These are phyloP conservation scores for Hyles euphorbiae DNA, from an alignment of 1,140 invertebrate genomes.

Conservation along the genomic window DNA sequence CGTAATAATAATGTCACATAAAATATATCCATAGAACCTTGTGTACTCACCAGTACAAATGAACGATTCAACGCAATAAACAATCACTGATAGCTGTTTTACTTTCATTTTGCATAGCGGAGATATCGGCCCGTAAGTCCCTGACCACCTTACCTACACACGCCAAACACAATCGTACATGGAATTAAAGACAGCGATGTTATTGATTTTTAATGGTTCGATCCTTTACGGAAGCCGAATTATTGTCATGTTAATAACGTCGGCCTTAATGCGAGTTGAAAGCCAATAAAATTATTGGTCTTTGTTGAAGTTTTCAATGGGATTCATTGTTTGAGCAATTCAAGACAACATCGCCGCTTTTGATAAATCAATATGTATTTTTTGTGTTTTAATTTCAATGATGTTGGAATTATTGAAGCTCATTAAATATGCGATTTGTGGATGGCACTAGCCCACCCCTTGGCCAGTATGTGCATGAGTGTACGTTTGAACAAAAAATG, in stretches of 20 bases:
- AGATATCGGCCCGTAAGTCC: conserved; percentile 39
- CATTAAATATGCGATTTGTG: too few species aligned
- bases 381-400: too few species aligned
- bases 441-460: too few species aligned
- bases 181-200: background rate
- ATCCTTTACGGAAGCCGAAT: conserved; percentile 5
- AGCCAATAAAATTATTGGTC: background rate
- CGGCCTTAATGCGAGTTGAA: background rate
- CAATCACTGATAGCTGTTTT: conserved; percentile 49
- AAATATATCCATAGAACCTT: background rate
- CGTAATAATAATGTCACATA: too few species aligned
- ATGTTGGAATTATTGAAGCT: too few species aligned
- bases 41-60: conserved; percentile 12
- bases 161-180: background rate
- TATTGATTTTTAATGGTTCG: background rate
- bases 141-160: conserved; percentile 21
- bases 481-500: too few species aligned
- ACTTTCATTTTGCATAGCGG: conserved; percentile 29
- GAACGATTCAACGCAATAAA: conserved; percentile 60
- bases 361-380: too few species aligned
- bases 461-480: too few species aligned
- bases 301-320: too few species aligned
- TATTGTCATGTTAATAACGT: conserved; percentile 34
- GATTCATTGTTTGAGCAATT: too few species aligned
- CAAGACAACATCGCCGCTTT: too few species aligned